phyloP scores from a whole-genome alignment of 1,140 invertebrate genomes.

The Lycorma delicatula region DNA sequence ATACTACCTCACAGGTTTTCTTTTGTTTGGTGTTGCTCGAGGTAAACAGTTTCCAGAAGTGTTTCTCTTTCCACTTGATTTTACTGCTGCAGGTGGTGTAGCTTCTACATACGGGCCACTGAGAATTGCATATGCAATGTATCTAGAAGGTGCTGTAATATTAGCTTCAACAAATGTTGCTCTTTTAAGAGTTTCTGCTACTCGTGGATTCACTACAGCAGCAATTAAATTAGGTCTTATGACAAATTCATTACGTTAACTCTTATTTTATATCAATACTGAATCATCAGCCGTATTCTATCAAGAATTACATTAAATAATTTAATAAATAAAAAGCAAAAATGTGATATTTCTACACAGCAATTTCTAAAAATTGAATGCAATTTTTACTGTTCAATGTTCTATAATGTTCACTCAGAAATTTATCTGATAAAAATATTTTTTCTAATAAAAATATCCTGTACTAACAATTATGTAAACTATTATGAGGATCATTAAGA shows the following conservation, averaged over 20 bases:
- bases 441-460: too few relatives aligned
- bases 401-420: too few relatives aligned
- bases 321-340: too few relatives aligned
- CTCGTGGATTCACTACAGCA: conserved; percentile 45
- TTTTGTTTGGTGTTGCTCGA: conserved; percentile 50
- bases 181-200: conserved; percentile 46
- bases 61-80: conserved; percentile 56
- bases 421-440: too few relatives aligned
- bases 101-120: conserved; percentile 48
- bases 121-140: conserved; percentile 53
- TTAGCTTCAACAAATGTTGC: conserved; percentile 50
- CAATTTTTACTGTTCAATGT: too few relatives aligned
- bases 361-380: too few relatives aligned
- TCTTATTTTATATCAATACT: too few relatives aligned
- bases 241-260: conserved; percentile 35
- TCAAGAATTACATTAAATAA: too few relatives aligned
- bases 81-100: conserved; percentile 56
- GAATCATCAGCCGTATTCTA: too few relatives aligned
- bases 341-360: too few relatives aligned
- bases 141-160: conserved; percentile 55
- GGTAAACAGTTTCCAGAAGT: conserved; percentile 39
- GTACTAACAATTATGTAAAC: too few relatives aligned
- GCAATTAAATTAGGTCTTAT: conserved; percentile 46
- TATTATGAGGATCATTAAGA: too few relatives aligned
- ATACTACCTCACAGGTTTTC: conserved; percentile 50